Evolutionary conservation across 2,113 vertebrate species (phyloP).

Genomic region (Gymnarchus niloticus): DNA sequence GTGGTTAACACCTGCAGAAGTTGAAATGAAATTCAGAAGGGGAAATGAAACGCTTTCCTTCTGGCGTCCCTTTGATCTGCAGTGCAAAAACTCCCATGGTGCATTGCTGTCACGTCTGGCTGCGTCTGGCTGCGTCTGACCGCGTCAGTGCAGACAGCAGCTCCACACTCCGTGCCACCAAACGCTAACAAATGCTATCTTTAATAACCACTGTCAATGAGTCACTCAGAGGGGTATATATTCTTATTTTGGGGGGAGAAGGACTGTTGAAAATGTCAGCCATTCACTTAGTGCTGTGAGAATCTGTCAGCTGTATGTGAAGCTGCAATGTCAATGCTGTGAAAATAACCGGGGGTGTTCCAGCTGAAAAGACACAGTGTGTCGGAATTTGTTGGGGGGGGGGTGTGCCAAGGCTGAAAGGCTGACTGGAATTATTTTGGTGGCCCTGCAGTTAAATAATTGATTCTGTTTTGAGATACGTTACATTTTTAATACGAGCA

Average conservation of each 20-base stretch:
- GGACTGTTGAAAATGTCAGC: neutral
- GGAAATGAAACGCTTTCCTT: neutral
- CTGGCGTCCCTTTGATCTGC: neutral
- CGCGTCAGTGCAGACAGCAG: neutral
- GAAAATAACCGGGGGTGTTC: conserved; percentile 9
- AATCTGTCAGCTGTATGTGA: neutral
- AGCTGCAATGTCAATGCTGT: neutral
- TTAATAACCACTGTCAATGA: neutral
- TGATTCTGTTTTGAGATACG: conserved; percentile 20
- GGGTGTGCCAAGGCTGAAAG: neutral
- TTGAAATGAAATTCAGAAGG: neutral
- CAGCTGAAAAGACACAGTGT: neutral
- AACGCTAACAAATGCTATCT: neutral
- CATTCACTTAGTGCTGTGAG: neutral
- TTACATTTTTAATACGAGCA: conserved; percentile 25
- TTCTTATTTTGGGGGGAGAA: neutral
- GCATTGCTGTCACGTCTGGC: neutral
- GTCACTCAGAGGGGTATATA: neutral
- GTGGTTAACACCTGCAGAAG: neutral
- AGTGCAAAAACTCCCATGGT: neutral
- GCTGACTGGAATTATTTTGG: neutral
- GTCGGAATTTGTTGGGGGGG: neutral
- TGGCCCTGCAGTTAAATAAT: conserved; percentile 14
- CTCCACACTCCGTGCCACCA: neutral
- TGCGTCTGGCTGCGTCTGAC: neutral